Evolutionary conservation across 2,888 invertebrate genomes (phyloP).

Genomic region (Lasioglossum pauxillum): DNA sequence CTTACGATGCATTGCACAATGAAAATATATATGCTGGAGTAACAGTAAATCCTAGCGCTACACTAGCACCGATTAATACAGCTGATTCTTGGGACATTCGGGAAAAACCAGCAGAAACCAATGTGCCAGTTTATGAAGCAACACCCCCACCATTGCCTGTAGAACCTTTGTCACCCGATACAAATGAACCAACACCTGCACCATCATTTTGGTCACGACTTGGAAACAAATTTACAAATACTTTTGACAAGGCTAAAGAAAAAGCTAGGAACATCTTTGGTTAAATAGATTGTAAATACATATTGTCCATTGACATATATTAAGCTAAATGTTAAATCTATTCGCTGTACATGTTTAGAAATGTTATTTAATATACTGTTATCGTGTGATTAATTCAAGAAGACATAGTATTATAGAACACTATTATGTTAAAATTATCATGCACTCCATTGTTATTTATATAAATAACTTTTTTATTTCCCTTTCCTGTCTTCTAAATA

Average conservation of each 20-base stretch:
- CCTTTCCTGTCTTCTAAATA: neutral
- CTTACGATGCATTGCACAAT: conserved; percentile 69
- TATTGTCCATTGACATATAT: conserved; percentile 37
- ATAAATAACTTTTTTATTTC: conserved; percentile 50
- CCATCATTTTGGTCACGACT: conserved; percentile 87
- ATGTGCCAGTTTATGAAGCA: conserved; percentile 54
- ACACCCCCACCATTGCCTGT: conserved; percentile 46
- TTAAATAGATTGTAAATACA: conserved; percentile 44
- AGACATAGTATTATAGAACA: conserved; percentile 66
- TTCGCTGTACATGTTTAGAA: conserved; percentile 44
- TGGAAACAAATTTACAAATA: conserved; percentile 85
- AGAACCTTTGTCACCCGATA: conserved; percentile 51
- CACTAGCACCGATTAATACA: conserved; percentile 67
- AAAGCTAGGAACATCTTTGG: conserved; percentile 85
- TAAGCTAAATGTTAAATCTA: neutral
- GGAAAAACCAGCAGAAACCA: conserved; percentile 64
- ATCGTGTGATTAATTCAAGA: conserved; percentile 22
- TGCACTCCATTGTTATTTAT: conserved; percentile 55
- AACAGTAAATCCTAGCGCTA: conserved; percentile 74
- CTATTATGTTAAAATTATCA: conserved; percentile 37
- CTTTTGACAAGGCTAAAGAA: conserved; percentile 86
- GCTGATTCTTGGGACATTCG: conserved; percentile 76
- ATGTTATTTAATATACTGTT: conserved; percentile 26
- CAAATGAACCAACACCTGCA: conserved; percentile 78
- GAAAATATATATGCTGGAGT: conserved; percentile 71